Evolutionary conservation across 2,113 vertebrate genomes (phyloP), one percentile per base, ranked within the genome.

Genomic region (Hiodon alosoides): DNA sequence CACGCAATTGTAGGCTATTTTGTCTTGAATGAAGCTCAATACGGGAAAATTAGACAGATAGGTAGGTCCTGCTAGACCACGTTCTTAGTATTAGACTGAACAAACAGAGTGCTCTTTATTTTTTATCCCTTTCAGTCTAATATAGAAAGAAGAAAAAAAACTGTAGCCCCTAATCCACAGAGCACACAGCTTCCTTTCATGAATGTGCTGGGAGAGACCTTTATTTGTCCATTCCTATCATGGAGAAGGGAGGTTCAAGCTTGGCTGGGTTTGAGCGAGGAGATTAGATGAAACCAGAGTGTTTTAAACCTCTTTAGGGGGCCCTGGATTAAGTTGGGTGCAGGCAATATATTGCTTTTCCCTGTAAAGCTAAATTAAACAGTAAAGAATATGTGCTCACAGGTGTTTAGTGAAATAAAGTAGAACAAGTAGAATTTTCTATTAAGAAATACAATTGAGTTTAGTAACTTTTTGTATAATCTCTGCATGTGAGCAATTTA

Each of bases 201-300:
- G 83, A 88, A 87, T 86, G 81, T 81, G 77, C 84, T 87, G 87
- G 89, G 88, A 90, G 87, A 91, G 87, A 87, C 81, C 89, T 90
- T 91, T 91, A 92, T 93, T 94, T 93, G 93, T 90, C 90, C 90
- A 90, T 91, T 93, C 85, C 85, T 89, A 87, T 79, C 84, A 88
- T 84, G 76, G 86, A 89, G 86, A 85, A 89, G 90, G 81, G 78
- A 85, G 87, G 90, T 93, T 93, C 91, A 93, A 84, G 90, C 91
- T 91, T 88, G 85, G 83, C 86, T 88, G 84, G 86, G 90, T 87
- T 93, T 94, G 90, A 90, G 91, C 94, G 94, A 93, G 89, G 78
- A 96, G 95, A 98, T 97, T 97, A 97, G 90, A 88, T 96, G 96
- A 96, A 98, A 98, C 95, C 88, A 85, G 93, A 98, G 97, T 90